Evolutionary conservation across 2,888 invertebrate species (phyloP).

Genomic region (Agrypnus murinus): DNA sequence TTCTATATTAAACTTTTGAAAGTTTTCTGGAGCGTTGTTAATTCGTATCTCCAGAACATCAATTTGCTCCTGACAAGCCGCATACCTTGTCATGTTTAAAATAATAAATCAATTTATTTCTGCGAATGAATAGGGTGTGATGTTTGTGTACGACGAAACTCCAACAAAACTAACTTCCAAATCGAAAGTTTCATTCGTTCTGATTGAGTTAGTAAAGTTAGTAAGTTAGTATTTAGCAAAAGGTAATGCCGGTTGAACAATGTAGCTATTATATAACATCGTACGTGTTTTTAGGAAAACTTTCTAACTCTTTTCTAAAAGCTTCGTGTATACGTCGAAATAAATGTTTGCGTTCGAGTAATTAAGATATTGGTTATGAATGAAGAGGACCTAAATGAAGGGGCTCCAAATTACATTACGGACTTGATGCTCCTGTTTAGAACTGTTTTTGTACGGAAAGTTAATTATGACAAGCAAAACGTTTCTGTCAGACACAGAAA

Average conservation of each 20-base stretch:
- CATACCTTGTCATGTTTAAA: slow-evolving; percentile 5
- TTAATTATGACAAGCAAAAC: slow-evolving; percentile 16
- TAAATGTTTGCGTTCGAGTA: slow-evolving; percentile 11
- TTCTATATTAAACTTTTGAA: no score
- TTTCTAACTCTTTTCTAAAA: slow-evolving; percentile 15
- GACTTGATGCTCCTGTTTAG: slow-evolving; percentile 18
- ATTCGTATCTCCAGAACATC: not conserved
- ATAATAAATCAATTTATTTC: slow-evolving; percentile 21
- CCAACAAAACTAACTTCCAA: slow-evolving; percentile 17
- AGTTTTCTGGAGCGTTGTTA: not conserved
- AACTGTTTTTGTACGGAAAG: slow-evolving; percentile 22
- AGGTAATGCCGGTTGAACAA: slow-evolving; percentile 16
- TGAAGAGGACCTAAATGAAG: slow-evolving; percentile 18
- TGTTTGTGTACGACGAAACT: slow-evolving; percentile 21
- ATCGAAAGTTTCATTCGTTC: slow-evolving; percentile 20
- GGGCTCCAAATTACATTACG: slow-evolving; percentile 9
- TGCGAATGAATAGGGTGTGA: slow-evolving; percentile 10
- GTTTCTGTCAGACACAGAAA: slow-evolving; percentile 41
- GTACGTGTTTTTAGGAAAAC: slow-evolving; percentile 15
- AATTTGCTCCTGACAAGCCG: not conserved
- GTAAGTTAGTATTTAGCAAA: slow-evolving; percentile 21
- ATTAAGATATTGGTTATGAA: slow-evolving; percentile 29
- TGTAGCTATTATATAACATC: slow-evolving; percentile 21
- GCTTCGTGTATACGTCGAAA: not conserved
- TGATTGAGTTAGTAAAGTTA: slow-evolving; percentile 21